Evolutionary conservation across 1,140 invertebrate species (phyloP).

Genomic region (Camponotus pennsylvanicus): DNA sequence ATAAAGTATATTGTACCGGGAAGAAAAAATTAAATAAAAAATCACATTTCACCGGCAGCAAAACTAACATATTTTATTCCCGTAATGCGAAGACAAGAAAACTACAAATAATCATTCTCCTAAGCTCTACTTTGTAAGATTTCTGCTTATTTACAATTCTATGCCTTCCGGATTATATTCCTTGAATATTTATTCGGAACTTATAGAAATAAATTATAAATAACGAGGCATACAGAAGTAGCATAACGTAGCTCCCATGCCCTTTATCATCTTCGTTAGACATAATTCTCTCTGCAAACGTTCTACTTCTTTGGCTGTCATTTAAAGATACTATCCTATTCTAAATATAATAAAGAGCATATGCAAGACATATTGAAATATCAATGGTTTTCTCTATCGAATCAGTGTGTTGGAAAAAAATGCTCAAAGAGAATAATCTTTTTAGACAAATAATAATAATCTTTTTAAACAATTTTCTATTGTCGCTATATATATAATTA

Average conservation of each 20-base stretch:
- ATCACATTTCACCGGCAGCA: neutral
- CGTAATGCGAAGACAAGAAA: neutral
- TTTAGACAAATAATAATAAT: neutral
- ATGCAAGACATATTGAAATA: neutral
- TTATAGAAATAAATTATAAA: neutral
- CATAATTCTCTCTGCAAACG: neutral
- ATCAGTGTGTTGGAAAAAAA: neutral
- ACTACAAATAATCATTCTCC: neutral
- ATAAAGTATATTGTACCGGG: neutral
- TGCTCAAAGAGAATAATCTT: neutral
- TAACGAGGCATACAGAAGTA: neutral
- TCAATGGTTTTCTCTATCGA: neutral
- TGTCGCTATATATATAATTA: neutral
- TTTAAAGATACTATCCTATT: neutral
- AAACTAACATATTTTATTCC: neutral
- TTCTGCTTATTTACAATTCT: neutral
- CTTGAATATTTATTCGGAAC: neutral
- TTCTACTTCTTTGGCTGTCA: neutral
- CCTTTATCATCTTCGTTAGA: neutral
- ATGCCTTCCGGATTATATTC: neutral
- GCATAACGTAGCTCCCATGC: neutral
- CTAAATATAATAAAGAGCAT: neutral
- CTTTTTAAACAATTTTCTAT: neutral
- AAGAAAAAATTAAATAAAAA: neutral
- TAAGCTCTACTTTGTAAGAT: neutral